Conservation (phyloP, 2,113 vertebrate genomes). For the Sula dactylatra region DNA sequence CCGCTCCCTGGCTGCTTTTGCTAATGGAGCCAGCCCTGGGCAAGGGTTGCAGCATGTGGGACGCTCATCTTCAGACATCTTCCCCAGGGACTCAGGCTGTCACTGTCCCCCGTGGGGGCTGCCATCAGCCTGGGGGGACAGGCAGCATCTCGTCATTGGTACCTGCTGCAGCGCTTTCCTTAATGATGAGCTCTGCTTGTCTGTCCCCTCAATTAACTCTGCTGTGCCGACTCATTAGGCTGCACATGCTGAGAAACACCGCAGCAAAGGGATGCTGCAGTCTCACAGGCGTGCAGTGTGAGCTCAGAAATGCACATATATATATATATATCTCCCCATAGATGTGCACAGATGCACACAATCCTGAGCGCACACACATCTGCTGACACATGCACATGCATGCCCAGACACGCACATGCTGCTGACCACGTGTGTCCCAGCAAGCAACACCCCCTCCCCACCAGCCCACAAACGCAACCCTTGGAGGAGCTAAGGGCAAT, state of each 20-base stretch:
- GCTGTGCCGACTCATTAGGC: slow-evolving; percentile 21
- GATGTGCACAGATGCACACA: not conserved
- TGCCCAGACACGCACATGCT: rapidly evolving
- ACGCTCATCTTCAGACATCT: not conserved
- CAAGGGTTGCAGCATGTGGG: not conserved
- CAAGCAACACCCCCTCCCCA: not conserved
- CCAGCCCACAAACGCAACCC: not conserved
- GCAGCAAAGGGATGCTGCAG: slow-evolving; percentile 40
- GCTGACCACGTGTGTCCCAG: not conserved
- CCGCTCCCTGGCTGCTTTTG: not conserved
- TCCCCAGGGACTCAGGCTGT: not conserved
- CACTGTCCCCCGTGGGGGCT: not conserved
- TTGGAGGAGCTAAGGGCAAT: not conserved
- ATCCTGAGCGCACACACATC: not conserved
- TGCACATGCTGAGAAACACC: not conserved
- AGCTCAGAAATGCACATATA: not conserved
- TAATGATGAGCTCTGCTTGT: not conserved
- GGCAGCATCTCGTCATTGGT: not conserved
- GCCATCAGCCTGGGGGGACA: slow-evolving; percentile 34
- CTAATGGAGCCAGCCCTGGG: not conserved
- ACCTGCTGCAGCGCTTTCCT: not conserved
- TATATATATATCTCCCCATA: no score
- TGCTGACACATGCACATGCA: not conserved
- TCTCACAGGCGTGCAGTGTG: not conserved
- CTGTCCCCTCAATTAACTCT: slow-evolving; percentile 45